Conservation (phyloP, 2,888 invertebrate genomes). For the Epinotia ramella region DNA sequence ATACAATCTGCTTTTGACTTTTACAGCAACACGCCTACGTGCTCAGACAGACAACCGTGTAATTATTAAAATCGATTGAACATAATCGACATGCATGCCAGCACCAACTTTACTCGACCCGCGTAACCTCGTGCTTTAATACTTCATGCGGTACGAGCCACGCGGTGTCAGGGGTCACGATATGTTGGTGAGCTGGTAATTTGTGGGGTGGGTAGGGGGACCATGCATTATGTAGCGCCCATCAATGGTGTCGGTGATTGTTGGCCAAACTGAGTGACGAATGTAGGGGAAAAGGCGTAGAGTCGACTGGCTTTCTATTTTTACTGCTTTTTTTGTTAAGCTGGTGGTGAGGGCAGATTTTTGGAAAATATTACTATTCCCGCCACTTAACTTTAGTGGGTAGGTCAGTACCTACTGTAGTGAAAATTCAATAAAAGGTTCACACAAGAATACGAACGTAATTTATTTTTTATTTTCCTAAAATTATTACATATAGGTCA, state of each 20-base stretch:
- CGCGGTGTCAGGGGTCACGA: conserved; percentile 51
- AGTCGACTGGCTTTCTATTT: conserved; percentile 52
- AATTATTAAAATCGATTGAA: conserved; percentile 78
- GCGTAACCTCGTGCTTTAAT: conserved; percentile 18
- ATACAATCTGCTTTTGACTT: conserved; percentile 16
- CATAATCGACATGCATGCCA: conserved; percentile 67
- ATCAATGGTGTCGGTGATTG: conserved; percentile 79
- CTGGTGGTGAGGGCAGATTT: too few species aligned
- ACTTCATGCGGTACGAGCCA: conserved; percentile 37
- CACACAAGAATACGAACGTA: too few species aligned
- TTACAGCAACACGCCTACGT: conserved; percentile 47
- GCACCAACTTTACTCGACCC: conserved; percentile 56
- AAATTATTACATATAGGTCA: too few species aligned
- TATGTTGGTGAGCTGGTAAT: conserved; percentile 62
- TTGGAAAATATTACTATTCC: too few species aligned
- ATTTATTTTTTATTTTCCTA: too few species aligned
- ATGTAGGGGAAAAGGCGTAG: conserved; percentile 50
- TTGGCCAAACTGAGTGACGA: conserved; percentile 61
- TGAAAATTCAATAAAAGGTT: too few species aligned
- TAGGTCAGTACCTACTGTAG: too few species aligned
- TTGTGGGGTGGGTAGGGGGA: conserved; percentile 60
- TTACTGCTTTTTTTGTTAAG: neutral
- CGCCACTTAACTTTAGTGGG: too few species aligned
- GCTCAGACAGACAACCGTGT: conserved; percentile 57
- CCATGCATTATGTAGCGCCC: conserved; percentile 82